Base-by-base conservation (phyloP, 1,140 invertebrate genomes). In the Littorina saxatilis region DNA sequence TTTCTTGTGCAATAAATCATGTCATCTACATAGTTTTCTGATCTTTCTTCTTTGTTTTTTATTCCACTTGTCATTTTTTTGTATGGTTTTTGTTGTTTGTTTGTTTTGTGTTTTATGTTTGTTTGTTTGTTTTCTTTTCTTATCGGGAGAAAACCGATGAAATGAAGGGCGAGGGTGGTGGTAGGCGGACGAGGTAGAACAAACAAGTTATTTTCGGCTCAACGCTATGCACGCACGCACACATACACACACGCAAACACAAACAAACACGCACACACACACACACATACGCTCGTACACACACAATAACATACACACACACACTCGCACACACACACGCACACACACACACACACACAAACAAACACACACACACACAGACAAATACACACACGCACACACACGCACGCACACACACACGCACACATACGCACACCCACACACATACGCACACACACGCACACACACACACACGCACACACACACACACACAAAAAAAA, bases 381-480 rank as follows among this genome's bases (percentile, higher is more conserved):
- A 32, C 61, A 32, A n/a, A 27, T 29, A 32, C 61, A 27, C 61
- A 32, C 61, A 27, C 61, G 13, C 61, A 63, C 2, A 32, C 61
- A 63, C 23, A 32, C 61, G 27, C 61, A 32, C 61, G 32, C 61
- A 63, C n/a, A 63, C 61, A 32, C 61, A 32, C 61, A 32, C 27
- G 15, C 61, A 32, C 61, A 32, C 61, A 27, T 29, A 32, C 61
- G 27, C 61, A 32, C 61, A 27, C 61, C 29, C 61, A 63, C 61
- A 63, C 61, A 63, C 61, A 63, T 29, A 63, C 61, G 32, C 61
- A 63, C 27, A 32, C 61, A 32, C 61, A 32, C 61, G 17, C 61
- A 32, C 61, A 63, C 61, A 32, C 27, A 63, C 61, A 63, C 61
- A 63, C 61, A 63, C 27, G 5, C 61, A 35, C 61, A 35, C 61